phyloP scores from a whole-genome alignment of 1,140 invertebrate genomes.

The Sycophila sp. region DNA sequence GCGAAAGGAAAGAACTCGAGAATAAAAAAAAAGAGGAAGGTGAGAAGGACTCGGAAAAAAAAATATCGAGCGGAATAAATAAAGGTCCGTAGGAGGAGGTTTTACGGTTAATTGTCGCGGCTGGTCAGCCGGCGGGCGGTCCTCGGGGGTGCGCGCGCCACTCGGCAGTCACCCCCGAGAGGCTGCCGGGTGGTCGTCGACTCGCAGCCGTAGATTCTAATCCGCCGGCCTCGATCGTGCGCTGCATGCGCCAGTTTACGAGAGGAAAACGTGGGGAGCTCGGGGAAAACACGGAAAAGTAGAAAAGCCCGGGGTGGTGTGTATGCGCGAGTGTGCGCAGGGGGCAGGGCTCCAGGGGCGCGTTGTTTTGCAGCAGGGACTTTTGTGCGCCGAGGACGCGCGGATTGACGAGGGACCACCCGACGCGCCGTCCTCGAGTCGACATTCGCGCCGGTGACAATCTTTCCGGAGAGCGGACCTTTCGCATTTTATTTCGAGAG shows the following conservation, averaged over 20 bases:
- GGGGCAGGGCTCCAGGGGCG: too few relatives aligned
- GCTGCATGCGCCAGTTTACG: background rate
- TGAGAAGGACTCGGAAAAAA: too few relatives aligned
- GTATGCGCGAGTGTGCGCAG: background rate
- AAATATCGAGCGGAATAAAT: background rate
- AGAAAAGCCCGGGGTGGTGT: background rate
- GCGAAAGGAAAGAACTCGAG: background rate
- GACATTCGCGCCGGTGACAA: constrained; percentile 8
- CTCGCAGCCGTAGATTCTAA: background rate
- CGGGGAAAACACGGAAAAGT: background rate
- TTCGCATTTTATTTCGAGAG: background rate
- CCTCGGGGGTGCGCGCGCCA: background rate
- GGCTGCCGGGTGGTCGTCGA: constrained; percentile 23
- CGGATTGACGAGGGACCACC: constrained; percentile 6
- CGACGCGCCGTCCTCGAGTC: background rate
- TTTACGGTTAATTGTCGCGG: constrained; percentile 30
- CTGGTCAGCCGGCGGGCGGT: constrained; percentile 2
- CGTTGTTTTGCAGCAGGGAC: background rate
- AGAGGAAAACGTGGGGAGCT: background rate
- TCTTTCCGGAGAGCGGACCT: background rate
- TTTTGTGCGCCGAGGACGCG: background rate
- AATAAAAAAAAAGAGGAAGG: background rate
- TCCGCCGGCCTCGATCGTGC: too few relatives aligned
- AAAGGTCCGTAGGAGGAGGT: background rate
- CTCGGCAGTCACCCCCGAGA: background rate